phyloP scores from a whole-genome alignment of 2,797 vertebrate species.

The Chiloscyllium punctatum region DNA sequence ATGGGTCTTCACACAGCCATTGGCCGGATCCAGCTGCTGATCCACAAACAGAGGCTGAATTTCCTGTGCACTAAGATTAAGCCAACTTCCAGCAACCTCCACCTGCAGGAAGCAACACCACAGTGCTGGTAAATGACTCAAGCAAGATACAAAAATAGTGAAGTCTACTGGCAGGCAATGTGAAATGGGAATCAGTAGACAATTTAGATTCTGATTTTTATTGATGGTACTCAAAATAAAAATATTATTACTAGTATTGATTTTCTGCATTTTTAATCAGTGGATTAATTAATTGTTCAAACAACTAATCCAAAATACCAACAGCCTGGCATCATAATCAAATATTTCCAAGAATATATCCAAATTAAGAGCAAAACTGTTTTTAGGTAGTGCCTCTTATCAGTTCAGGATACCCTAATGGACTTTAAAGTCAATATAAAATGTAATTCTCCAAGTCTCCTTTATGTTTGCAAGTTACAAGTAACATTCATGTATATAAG shows the following conservation, averaged over 20 bases:
- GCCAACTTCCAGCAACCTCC: constrained; percentile 68
- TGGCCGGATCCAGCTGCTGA: constrained; percentile 40
- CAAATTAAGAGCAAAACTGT: background rate
- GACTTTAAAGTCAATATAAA: background rate
- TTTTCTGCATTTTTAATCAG: background rate
- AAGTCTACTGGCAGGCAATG: background rate
- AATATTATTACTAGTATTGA: background rate
- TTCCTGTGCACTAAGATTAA: constrained; percentile 76
- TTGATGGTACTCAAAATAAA: too few relatives aligned
- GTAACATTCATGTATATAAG: too few relatives aligned
- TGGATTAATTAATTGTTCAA: background rate
- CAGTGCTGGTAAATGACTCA: background rate
- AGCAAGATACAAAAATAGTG: background rate
- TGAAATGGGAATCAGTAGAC: too few relatives aligned
- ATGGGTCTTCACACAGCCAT: constrained; percentile 59
- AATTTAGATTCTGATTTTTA: background rate
- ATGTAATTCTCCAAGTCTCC: too few relatives aligned
- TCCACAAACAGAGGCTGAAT: constrained; percentile 71
- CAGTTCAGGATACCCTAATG: background rate
- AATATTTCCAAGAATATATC: background rate
- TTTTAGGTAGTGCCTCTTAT: background rate
- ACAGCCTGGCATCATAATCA: background rate
- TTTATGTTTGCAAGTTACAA: too few relatives aligned
- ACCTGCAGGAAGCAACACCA: constrained; percentile 52
- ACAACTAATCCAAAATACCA: background rate